Evolutionary conservation across 2,888 invertebrate genomes (phyloP).

Genomic region (Geotrupes spiniger): DNA sequence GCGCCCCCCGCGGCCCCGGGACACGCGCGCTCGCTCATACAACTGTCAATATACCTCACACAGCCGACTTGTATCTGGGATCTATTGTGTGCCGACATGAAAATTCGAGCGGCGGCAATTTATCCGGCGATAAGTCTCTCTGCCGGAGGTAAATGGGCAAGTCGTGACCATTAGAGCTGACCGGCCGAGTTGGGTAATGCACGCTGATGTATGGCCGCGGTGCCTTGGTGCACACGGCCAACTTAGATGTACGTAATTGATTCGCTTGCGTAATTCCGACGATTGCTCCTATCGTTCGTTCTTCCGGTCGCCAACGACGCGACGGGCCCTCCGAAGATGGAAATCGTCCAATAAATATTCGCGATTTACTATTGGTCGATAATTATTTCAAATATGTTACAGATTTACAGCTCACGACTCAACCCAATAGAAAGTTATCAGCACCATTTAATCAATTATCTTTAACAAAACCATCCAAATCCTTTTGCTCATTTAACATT

Average conservation of each 20-base stretch:
- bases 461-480: too few species aligned
- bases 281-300: conserved; percentile 1
- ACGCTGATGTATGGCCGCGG: conserved; percentile 33
- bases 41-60: conserved; percentile 50
- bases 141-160: conserved; percentile 62
- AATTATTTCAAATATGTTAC: too few species aligned
- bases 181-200: conserved; percentile 42
- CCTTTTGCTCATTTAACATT: too few species aligned
- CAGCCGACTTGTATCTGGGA: conserved; percentile 45
- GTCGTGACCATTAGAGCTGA: conserved; percentile 58
- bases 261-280: conserved; percentile 26
- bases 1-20: conserved; percentile 20
- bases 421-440: too few species aligned
- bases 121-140: conserved; percentile 57
- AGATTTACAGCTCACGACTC: too few species aligned
- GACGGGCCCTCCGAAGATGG: too few species aligned
- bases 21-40: conserved; percentile 45
- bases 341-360: too few species aligned
- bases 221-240: conserved; percentile 21
- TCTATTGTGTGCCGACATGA: conserved; percentile 53
- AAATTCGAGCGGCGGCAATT: conserved; percentile 59
- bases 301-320: not conserved
- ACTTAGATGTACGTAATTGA: conserved; percentile 34
- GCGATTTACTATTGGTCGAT: too few species aligned
- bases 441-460: too few species aligned